A percentile compares a stretch with the other conserved stretches of the same genome.
Conservation (phyloP, 2,888 invertebrate genomes). For the Hypsopygia costalis region DNA sequence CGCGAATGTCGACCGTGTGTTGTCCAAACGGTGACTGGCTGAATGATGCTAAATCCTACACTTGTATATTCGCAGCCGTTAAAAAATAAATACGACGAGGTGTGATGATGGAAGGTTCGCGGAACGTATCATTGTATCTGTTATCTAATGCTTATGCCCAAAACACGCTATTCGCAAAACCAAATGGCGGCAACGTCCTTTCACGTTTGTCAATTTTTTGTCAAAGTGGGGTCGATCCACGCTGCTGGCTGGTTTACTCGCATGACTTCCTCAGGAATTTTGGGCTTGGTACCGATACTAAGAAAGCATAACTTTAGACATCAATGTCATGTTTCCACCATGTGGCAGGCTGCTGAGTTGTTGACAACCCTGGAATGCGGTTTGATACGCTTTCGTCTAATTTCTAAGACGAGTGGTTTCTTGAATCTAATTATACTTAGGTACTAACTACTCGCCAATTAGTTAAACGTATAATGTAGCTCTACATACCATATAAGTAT, state of each 20-base stretch:
- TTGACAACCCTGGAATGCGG: slow-evolving; percentile 8
- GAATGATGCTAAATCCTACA: slow-evolving; percentile 53
- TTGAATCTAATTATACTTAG: too few species aligned
- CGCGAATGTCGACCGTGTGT: slow-evolving; percentile 58
- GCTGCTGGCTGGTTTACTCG: neutral
- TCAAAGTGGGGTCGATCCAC: neutral
- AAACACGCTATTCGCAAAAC: slow-evolving; percentile 17
- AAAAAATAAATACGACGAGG: slow-evolving; percentile 69
- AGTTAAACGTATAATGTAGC: too few species aligned
- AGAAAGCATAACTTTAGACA: neutral
- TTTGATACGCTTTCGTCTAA: slow-evolving; percentile 6
- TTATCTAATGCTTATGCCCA: slow-evolving; percentile 51
- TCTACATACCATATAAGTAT: too few species aligned
- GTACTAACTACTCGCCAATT: too few species aligned
- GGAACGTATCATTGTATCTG: slow-evolving; percentile 51
- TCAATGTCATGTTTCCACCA: neutral
- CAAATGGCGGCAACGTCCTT: slow-evolving; percentile 16
- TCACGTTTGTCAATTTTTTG: slow-evolving; percentile 1
- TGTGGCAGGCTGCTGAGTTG: neutral
- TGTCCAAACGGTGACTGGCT: slow-evolving; percentile 68
- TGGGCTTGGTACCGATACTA: neutral
- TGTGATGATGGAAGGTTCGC: slow-evolving; percentile 65
- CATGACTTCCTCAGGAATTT: slow-evolving; percentile 2
- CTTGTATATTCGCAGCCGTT: slow-evolving; percentile 71
- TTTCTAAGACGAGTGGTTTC: neutral